Evolutionary conservation across 1,140 invertebrate genomes (phyloP).

Genomic region (Antheraea pernyi): DNA sequence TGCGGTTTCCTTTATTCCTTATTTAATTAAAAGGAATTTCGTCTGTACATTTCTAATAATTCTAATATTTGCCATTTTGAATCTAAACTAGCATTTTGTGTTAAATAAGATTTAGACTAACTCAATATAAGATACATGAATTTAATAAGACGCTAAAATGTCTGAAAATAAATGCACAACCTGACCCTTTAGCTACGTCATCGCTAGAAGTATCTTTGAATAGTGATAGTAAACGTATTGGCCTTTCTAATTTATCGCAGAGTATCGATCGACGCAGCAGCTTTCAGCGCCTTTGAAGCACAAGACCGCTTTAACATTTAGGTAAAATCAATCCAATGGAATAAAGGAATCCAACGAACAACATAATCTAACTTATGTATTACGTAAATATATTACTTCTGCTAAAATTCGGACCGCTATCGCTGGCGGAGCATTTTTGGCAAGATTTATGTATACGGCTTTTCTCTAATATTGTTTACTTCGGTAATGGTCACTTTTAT

Average conservation of each 20-base stretch:
- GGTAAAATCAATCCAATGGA: neutral
- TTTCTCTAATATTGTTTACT: constrained; percentile 73
- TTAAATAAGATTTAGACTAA: no score
- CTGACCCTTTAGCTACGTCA: no score
- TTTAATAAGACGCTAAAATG: no score
- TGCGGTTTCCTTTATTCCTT: neutral
- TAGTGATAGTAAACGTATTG: neutral
- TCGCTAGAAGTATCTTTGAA: neutral
- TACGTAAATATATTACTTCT: constrained; percentile 41
- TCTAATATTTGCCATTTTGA: no score
- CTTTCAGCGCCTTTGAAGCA: neutral
- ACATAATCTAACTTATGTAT: constrained; percentile 40
- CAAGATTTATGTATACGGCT: constrained; percentile 59
- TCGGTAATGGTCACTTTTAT: constrained; percentile 71
- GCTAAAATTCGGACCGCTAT: constrained; percentile 56
- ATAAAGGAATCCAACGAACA: constrained; percentile 23
- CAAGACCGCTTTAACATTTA: neutral
- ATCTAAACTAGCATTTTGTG: no score
- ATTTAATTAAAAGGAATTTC: neutral
- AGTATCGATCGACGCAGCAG: neutral
- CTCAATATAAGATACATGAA: no score
- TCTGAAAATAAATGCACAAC: no score
- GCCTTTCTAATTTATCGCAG: neutral
- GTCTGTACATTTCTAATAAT: neutral
- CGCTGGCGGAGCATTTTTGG: constrained; percentile 46